Percentiles rank a stretch among this genome's conserved stretches.
These are phyloP conservation scores for Anticlea derivata DNA, from an alignment of 2,888 invertebrate genomes.

Conservation along the genomic window DNA sequence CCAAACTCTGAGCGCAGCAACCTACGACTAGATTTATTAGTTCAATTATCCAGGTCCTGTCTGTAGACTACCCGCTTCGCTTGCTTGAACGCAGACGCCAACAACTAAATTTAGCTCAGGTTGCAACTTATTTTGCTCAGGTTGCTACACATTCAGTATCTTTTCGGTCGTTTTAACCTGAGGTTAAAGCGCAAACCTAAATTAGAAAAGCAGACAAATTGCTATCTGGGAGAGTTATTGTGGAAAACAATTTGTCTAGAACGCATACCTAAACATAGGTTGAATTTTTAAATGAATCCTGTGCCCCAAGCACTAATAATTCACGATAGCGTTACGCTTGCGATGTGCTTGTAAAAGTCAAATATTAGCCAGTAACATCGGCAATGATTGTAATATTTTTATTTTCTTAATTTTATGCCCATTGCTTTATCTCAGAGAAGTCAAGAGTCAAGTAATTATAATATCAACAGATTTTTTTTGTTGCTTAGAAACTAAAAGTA, in stretches of 20 bases:
- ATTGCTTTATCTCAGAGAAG: too few relatives aligned
- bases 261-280: too few relatives aligned
- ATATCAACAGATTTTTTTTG: too few relatives aligned
- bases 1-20: conserved; percentile 57
- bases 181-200: conserved; percentile 44
- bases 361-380: too few relatives aligned
- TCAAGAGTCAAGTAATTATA: too few relatives aligned
- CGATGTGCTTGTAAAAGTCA: too few relatives aligned
- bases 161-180: conserved; percentile 44
- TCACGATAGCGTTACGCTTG: too few relatives aligned
- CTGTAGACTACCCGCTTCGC: conserved; percentile 56
- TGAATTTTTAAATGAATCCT: too few relatives aligned
- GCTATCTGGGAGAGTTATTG: conserved; percentile 21
- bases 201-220: conserved; percentile 37
- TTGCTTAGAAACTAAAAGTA: too few relatives aligned
- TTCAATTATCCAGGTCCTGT: conserved; percentile 78
- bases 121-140: conserved; percentile 58
- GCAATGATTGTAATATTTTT: too few relatives aligned
- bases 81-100: conserved; percentile 73
- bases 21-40: conserved; percentile 78
- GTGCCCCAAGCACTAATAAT: neutral
- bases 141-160: conserved; percentile 48
- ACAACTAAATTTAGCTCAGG: conserved; percentile 73
- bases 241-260: neutral
- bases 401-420: too few relatives aligned